Evolutionary conservation across 37 sponge, comb jelly and placozoan genomes (phyloP), one percentile per base, ranked within the genome.

Genomic region (Petrosia ficiformis): DNA sequence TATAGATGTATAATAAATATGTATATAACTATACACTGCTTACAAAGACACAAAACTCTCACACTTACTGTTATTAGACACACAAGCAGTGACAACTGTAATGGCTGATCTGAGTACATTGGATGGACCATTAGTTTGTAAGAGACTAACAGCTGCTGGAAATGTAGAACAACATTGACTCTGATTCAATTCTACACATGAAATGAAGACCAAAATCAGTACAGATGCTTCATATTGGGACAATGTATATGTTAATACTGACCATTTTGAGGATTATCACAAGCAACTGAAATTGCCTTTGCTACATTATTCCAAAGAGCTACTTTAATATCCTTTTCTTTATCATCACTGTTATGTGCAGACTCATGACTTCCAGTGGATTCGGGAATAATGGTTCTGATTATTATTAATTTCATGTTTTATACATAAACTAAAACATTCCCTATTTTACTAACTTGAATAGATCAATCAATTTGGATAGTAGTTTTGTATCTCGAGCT

Each of bases 231-330:
- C 16, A 68, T 36, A 34, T 22, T 68, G 35, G 37, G 29, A 36
- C 35, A 21, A 28, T 68, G 70, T 22, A 22, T 5, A 22, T 34
- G 24, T 37, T 4, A 68, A 68, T 21, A 21, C n/a, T 68, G 28
- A 87, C 87, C 87, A 81, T 87, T 87, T 42, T 87, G 82, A 54
- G 87, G 87, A 67, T 87, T 87, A 59, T 87, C 73, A 72, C 57
- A 19, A 48, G 25, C 28, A 4, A 22, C 73, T 30, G 41, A 48
- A 3, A 42, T 26, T 38, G 14, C 57, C 10, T 26, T 30, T 8
- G 19, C 33, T 14, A 64, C 22, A 64, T 30, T 64, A 11, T 64
- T 8, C 10, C 10, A 26, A 42, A n/a, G n/a, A n/a, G n/a, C n/a
- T n/a, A n/a, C n/a, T n/a, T n/a, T n/a, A n/a, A n/a, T n/a, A n/a